Conservation (phyloP, 1,140 invertebrate genomes). For the Trialeurodes vaporariorum region DNA sequence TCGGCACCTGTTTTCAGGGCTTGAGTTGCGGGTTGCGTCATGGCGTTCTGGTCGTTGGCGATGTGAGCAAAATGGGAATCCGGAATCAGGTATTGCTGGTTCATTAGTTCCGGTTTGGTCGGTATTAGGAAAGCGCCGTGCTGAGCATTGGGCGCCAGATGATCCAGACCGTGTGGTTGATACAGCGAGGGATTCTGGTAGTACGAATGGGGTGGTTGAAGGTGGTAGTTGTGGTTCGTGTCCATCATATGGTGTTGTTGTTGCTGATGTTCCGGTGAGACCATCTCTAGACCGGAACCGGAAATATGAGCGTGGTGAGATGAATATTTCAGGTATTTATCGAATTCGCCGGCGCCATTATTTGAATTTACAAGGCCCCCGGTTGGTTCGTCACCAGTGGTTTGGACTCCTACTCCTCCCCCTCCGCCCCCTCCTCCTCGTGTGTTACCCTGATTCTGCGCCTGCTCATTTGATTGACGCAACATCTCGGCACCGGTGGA, state of each 20-base stretch:
- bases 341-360: slow-evolving; percentile 39
- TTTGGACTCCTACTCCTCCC: slow-evolving; percentile 11
- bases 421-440: too few species aligned
- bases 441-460: too few species aligned
- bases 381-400: slow-evolving; percentile 11
- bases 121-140: slow-evolving; percentile 9
- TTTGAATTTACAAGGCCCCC: slow-evolving; percentile 10
- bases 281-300: slow-evolving; percentile 19
- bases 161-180: slow-evolving; percentile 12
- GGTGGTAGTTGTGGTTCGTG: slow-evolving; percentile 17
- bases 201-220: slow-evolving; percentile 14
- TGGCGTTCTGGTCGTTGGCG: slow-evolving; percentile 35
- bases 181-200: slow-evolving; percentile 10
- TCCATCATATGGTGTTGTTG: slow-evolving; percentile 16
- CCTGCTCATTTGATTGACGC: too few species aligned
- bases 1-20: slow-evolving; percentile 42
- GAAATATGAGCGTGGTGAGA: slow-evolving; percentile 25
- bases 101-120: slow-evolving; percentile 8
- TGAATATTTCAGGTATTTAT: slow-evolving; percentile 51
- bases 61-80: slow-evolving; percentile 26
- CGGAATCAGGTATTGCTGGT: slow-evolving; percentile 15
- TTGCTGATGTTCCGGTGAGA: slow-evolving; percentile 26
- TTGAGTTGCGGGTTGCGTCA: slow-evolving; percentile 16
- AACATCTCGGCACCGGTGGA: too few species aligned
- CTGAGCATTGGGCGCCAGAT: slow-evolving; percentile 12